These are phyloP conservation scores for Oryzaephilus surinamensis DNA, from an alignment of 1,140 invertebrate genomes.

Conservation along the genomic window DNA sequence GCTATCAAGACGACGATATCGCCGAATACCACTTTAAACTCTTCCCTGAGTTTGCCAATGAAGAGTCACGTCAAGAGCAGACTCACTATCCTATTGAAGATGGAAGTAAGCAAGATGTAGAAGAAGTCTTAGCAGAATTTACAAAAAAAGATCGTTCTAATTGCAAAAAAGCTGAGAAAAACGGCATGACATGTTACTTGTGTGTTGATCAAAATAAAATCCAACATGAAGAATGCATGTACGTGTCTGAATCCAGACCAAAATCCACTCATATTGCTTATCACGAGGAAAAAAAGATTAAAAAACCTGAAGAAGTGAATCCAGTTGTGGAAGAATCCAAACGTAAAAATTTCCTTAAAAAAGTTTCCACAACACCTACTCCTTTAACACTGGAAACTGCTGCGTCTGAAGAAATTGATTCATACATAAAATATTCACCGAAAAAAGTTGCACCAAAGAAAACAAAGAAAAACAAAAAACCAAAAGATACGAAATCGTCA, in stretches of 20 bases:
- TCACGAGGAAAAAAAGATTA: slow-evolving; percentile 19
- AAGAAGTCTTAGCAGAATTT: slow-evolving; percentile 57
- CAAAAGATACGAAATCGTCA: slow-evolving; percentile 8
- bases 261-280: slow-evolving; percentile 41
- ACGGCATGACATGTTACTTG: slow-evolving; percentile 63
- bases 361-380: slow-evolving; percentile 7
- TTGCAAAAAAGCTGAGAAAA: slow-evolving; percentile 56
- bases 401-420: slow-evolving; percentile 7
- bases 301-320: slow-evolving; percentile 13
- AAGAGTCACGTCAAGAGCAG: slow-evolving; percentile 30
- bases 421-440: slow-evolving; percentile 17
- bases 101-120: slow-evolving; percentile 49
- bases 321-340: slow-evolving; percentile 13
- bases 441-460: slow-evolving; percentile 2
- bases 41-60: slow-evolving; percentile 35
- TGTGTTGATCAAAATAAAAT: slow-evolving; percentile 54
- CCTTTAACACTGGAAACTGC: slow-evolving; percentile 14
- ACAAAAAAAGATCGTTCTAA: slow-evolving; percentile 54
- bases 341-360: slow-evolving; percentile 21
- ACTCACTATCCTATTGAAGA: slow-evolving; percentile 38
- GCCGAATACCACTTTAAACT: slow-evolving; percentile 36
- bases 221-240: slow-evolving; percentile 65
- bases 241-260: slow-evolving; percentile 50
- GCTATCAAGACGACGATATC: slow-evolving; percentile 14
- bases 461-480: slow-evolving; percentile 7